phyloP scores from a whole-genome alignment of 2,113 vertebrate genomes.

The Trachemys scripta region DNA sequence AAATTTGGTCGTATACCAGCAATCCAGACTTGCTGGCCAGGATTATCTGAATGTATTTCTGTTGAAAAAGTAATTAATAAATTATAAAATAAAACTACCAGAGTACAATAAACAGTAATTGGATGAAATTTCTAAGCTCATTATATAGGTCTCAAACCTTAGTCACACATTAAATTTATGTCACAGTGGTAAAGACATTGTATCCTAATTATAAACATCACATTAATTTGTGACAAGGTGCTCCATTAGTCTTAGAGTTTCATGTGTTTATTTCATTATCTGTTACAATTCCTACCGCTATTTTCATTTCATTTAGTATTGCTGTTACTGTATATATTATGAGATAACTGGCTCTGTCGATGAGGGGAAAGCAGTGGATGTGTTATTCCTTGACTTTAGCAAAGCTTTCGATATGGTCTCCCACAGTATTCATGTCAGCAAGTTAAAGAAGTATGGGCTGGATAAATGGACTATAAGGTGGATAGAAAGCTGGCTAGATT shows the following conservation, averaged over 20 bases:
- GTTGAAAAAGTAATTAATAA: background rate
- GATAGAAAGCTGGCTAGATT: too few species aligned
- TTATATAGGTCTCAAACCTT: rapidly evolving
- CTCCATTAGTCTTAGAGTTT: background rate
- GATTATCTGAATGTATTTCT: background rate
- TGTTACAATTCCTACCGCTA: background rate
- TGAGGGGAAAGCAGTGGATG: too few species aligned
- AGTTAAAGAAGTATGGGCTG: too few species aligned
- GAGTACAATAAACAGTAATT: background rate
- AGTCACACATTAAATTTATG: background rate
- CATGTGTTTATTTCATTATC: background rate
- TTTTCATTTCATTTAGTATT: background rate
- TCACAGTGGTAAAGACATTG: background rate
- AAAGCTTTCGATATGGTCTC: too few species aligned
- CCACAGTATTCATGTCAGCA: too few species aligned
- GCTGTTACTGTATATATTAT: background rate
- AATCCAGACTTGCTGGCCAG: background rate
- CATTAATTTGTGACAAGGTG: background rate
- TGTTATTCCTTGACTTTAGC: too few species aligned
- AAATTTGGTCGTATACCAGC: background rate
- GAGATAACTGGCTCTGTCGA: too few species aligned
- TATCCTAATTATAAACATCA: background rate
- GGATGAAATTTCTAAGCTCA: background rate
- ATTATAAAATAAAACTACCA: background rate
- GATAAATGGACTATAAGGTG: too few species aligned